These are phyloP conservation scores for Zygothrica quintamaculata DNA, from an alignment of 2,888 invertebrate genomes.

Conservation along the genomic window DNA sequence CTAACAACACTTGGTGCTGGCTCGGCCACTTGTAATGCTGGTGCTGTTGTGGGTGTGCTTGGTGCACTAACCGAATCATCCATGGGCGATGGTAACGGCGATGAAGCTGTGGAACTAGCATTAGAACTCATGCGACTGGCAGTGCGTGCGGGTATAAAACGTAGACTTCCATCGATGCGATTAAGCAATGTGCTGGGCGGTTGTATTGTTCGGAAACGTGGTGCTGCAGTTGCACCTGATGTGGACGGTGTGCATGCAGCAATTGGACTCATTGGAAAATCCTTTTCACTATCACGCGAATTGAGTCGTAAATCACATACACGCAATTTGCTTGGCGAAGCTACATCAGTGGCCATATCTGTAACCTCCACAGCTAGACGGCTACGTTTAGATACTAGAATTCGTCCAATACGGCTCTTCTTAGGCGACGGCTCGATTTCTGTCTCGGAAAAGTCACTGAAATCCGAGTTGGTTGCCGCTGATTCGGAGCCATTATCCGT, in stretches of 20 bases:
- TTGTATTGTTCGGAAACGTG: conserved; percentile 70
- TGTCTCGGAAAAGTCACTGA: conserved; percentile 87
- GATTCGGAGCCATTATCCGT: conserved; percentile 82
- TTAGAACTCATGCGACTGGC: conserved; percentile 64
- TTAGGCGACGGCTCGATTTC: conserved; percentile 92
- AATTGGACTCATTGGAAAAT: conserved; percentile 76
- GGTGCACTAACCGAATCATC: conserved; percentile 70
- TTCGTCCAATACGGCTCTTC: conserved; percentile 86
- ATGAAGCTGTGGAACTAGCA: conserved; percentile 73
- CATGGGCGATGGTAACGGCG: conserved; percentile 80
- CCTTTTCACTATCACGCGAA: conserved; percentile 87
- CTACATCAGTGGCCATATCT: conserved; percentile 85
- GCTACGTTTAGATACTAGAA: conserved; percentile 85
- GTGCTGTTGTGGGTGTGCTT: conserved; percentile 55
- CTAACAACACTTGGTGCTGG: conserved; percentile 36
- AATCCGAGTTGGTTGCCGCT: conserved; percentile 83
- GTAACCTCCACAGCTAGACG: conserved; percentile 80
- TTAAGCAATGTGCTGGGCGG: conserved; percentile 70
- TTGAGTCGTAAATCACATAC: conserved; percentile 88
- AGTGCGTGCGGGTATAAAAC: conserved; percentile 62
- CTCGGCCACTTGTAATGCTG: conserved; percentile 40
- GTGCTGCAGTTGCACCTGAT: conserved; percentile 37
- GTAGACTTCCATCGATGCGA: conserved; percentile 69
- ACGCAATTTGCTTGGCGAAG: conserved; percentile 89
- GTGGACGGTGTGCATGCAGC: conserved; percentile 59